These are phyloP conservation scores for Heterocephalus glaber DNA, from an alignment of 2,113 vertebrate genomes.

Conservation along the genomic window DNA sequence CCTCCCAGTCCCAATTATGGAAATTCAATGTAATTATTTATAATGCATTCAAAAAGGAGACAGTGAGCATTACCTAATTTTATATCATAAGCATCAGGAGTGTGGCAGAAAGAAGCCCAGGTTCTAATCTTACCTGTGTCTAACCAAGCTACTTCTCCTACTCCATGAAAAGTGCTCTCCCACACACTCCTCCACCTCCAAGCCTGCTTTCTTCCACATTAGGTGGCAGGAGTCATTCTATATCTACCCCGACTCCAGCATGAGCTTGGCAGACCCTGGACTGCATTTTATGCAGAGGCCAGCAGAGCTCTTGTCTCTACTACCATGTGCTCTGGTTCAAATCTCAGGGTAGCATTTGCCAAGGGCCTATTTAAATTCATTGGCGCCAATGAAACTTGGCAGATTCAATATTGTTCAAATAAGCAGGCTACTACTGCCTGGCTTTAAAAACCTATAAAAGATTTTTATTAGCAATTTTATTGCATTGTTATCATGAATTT, in stretches of 20 bases:
- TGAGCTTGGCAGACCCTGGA: not conserved
- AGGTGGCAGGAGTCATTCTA: not conserved
- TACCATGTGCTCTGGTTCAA: slow-evolving; percentile 54
- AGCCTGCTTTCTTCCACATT: not conserved
- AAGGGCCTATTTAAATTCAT: slow-evolving; percentile 70
- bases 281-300: not conserved
- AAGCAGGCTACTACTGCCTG: slow-evolving; percentile 60
- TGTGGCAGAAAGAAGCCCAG: not conserved
- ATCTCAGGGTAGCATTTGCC: slow-evolving; percentile 8
- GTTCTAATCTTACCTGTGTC: not conserved
- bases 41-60: not conserved
- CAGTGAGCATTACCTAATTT: not conserved
- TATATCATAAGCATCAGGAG: not conserved
- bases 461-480: slow-evolving; percentile 73
- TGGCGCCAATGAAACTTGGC: slow-evolving; percentile 68
- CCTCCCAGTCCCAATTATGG: not conserved
- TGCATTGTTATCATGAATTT: slow-evolving; percentile 63
- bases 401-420: slow-evolving; percentile 58
- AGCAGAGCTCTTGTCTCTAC: not conserved
- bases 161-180: not conserved
- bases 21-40: not conserved
- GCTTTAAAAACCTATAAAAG: slow-evolving; percentile 68
- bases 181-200: not conserved
- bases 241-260: not conserved
- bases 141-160: not conserved